Evolutionary conservation across 2,797 vertebrate species (phyloP).

Genomic region (Sebastes ruberrimus): DNA sequence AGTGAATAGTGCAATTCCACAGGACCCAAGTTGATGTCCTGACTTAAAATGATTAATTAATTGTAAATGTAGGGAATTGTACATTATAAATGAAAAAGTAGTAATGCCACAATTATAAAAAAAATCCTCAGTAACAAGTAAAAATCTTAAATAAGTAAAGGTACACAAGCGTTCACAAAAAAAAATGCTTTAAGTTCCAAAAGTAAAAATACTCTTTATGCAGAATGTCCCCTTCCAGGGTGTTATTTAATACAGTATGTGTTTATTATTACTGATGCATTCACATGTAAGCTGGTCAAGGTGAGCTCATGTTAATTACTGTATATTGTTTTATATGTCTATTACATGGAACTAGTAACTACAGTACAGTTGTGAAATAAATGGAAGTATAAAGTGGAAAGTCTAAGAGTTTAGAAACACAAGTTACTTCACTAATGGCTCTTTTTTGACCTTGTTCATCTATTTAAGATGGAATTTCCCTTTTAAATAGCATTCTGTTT

Average conservation of each 20-base stretch:
- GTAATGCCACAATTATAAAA: background rate
- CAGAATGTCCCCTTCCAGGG: background rate
- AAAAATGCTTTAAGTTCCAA: background rate
- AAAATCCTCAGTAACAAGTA: background rate
- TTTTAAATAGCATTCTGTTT: background rate
- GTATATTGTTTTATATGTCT: background rate
- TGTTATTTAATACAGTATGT: background rate
- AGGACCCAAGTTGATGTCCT: background rate
- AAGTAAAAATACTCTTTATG: background rate
- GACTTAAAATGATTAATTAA: background rate
- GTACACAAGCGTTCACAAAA: background rate
- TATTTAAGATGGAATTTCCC: background rate
- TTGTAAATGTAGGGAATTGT: background rate
- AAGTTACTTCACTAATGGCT: background rate
- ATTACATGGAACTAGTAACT: background rate
- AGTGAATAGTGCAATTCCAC: background rate
- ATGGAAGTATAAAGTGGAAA: background rate
- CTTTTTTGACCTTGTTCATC: background rate
- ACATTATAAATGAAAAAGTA: background rate
- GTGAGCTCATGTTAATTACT: background rate
- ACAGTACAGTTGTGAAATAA: background rate
- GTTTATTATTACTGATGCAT: background rate
- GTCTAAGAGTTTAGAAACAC: background rate
- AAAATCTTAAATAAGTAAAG: background rate
- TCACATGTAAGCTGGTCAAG: background rate